These are phyloP conservation scores for Microchirus variegatus DNA, from an alignment of 2,797 vertebrate genomes.

Conservation along the genomic window DNA sequence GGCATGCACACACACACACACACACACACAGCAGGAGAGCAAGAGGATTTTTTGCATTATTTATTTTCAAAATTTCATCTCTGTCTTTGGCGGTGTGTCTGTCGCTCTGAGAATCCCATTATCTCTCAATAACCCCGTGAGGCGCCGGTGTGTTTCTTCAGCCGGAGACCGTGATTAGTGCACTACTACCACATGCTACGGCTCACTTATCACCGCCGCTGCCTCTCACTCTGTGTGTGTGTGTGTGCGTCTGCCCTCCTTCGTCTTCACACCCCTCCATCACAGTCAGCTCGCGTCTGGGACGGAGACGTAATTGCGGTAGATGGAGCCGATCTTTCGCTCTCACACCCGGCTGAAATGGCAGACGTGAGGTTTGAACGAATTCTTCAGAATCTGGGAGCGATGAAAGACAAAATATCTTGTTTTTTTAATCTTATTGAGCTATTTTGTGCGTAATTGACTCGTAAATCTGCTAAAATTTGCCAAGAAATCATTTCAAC, in stretches of 20 bases:
- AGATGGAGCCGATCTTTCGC: conserved; percentile 69
- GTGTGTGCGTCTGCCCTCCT: conserved; percentile 25
- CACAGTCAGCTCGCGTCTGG: conserved; percentile 58
- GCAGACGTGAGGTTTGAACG: conserved; percentile 46
- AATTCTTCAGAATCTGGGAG: conserved; percentile 18
- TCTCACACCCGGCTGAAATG: conserved; percentile 50
- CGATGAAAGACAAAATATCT: conserved; percentile 37
- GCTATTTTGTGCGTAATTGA: too few relatives aligned
- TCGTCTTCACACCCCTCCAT: conserved; percentile 45
- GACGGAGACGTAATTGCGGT: conserved; percentile 49
- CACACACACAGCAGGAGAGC: conserved; percentile 17
- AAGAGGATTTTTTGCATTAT: conserved; percentile 66
- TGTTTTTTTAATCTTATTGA: conserved; percentile 5
- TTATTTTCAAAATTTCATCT: conserved; percentile 67
- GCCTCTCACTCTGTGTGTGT: conserved; percentile 17
- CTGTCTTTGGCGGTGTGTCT: conserved; percentile 64
- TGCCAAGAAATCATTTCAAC: too few relatives aligned
- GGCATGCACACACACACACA: conserved; percentile 1
- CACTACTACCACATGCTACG: conserved; percentile 62
- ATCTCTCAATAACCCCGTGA: conserved; percentile 73
- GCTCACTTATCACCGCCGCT: conserved; percentile 63
- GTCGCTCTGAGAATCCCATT: conserved; percentile 73
- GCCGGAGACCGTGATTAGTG: conserved; percentile 65
- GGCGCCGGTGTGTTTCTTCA: conserved; percentile 69
- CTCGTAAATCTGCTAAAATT: background rate